Evolutionary conservation across 1,140 invertebrate species (phyloP), one percentile per base, ranked within the genome.

Genomic region (Prorops nasuta): DNA sequence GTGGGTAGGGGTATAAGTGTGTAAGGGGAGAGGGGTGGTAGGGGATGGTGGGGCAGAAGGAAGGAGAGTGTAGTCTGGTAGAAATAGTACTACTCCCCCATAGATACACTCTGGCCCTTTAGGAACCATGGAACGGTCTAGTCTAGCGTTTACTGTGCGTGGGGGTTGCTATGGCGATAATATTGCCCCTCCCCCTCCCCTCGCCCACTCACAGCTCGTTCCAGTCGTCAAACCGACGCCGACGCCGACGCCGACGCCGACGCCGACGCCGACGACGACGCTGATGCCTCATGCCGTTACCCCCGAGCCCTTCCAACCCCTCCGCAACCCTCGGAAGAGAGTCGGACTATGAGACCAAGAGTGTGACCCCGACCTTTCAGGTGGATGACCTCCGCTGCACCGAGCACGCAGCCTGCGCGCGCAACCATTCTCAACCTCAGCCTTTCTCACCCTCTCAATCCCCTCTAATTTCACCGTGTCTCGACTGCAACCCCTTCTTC

Each of bases 341-440:
- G 34, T 24, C 31, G 55, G 51, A 43, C 49, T 56, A 50, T 61
- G 60, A n/a, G n/a, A 64, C 62, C 60, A 64, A 67, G 63, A 69
- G 66, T 67, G 61, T 74, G 73, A 76, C 75, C 75, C 75, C 72
- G 73, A 76, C 75, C 73, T 77, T 76, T 74, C 71, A 75, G 73
- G 75, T 77, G 69, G 73, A 77, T 77, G 72, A 76, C 75, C 75
- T 75, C 75, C 71, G 75, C 73, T 76, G 73, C 74, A 75, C 56
- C 67, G n/a, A n/a, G n/a, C n/a, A n/a, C n/a, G 62, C 16, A 36
- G 54, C 45, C 58, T 70, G 70, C 67, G 66, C 66, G 66, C 69
- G 67, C 52, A 64, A 47, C 41, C 39, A 44, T 51, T 31, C 34
- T n/a, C n/a, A n/a, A n/a, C n/a, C 52, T 40, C 50, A 51, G 40